Percentiles rank a stretch among this genome's conserved stretches.
Evolutionary conservation across 2,888 invertebrate species (phyloP).

Genomic region (Opisthograptis luteolata): DNA sequence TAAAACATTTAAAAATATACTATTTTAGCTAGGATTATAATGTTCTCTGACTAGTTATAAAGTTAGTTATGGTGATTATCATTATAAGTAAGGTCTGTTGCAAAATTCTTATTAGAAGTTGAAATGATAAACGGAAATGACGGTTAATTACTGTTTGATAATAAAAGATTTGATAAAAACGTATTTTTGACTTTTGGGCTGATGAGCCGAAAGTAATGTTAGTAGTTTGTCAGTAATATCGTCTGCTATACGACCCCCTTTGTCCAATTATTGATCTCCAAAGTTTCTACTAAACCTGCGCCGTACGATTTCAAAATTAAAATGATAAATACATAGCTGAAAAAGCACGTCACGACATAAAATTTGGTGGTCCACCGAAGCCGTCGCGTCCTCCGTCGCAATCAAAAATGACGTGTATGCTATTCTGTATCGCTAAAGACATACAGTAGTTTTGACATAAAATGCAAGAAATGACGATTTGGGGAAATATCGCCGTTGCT

Average conservation of each 20-base stretch:
- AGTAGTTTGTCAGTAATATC: slow-evolving; percentile 8
- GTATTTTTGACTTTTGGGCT: slow-evolving; percentile 21
- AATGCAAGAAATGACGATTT: neutral
- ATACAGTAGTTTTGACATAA: slow-evolving; percentile 6
- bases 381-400: too few species aligned
- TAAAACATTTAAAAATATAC: slow-evolving; percentile 43
- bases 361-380: slow-evolving; percentile 10
- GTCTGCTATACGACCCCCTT: neutral
- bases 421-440: neutral
- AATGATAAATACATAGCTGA: neutral
- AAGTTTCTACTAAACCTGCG: neutral
- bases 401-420: neutral
- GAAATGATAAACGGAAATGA: slow-evolving; percentile 28
- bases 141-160: slow-evolving; percentile 31
- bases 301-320: slow-evolving; percentile 4
- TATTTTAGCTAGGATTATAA: slow-evolving; percentile 65
- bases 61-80: slow-evolving; percentile 67
- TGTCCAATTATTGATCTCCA: neutral
- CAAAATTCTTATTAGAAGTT: slow-evolving; percentile 47
- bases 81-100: slow-evolving; percentile 72
- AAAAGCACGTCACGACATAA: neutral
- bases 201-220: slow-evolving; percentile 8
- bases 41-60: slow-evolving; percentile 70
- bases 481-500: slow-evolving; percentile 38
- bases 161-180: slow-evolving; percentile 31